Base-by-base conservation (phyloP, 2,888 invertebrate genomes). In the Sepiola atlantica region DNA sequence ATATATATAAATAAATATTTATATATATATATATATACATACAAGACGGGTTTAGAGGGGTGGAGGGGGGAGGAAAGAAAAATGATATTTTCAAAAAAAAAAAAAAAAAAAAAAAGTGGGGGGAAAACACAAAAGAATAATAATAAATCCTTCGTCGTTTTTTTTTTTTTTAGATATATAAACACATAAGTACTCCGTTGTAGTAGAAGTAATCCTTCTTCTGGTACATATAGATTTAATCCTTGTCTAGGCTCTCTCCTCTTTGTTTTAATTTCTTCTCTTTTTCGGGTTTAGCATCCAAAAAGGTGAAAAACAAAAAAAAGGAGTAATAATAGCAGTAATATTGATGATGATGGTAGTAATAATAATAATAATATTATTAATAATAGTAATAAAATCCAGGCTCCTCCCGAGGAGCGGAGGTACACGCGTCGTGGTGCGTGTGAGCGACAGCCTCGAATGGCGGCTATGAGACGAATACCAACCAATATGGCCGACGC, bases 401-500 rank as follows among this genome's bases (percentile, higher is more conserved):
- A 77, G 77, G 77, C 77, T 77, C 77, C 77, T 45, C 45, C 45
- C 45, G 45, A 45, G 77, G 77, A 77, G 77, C 77, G n/a, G 77
- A n/a, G 77, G 45, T 45, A 45, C 45, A 45, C 77, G 77, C 32
- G 77, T 77, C 32, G 92, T 32, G 61, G 54, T 55, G 92, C 35
- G 92, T 45, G 92, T n/a, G 92, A 92, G 95, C 96, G 95, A 95
- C 95, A 95, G 96, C 96, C 77, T 96, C 96, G 95, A 96, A 96
- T 96, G 96, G 96, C 96, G 96, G 96, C 77, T 6, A n/a, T 16
- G 77, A 77, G 77, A 77, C 21, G 77, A 96, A 95, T 96, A 96
- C 95, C 96, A 45, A 92, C 92, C 96, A 96, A 96, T 96, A 96
- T 96, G 96, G 96, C 96, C 96, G 96, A 95, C 96, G 96, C 95